phyloP scores from a whole-genome alignment of 1,140 invertebrate genomes.

The Zophobas atratus region DNA sequence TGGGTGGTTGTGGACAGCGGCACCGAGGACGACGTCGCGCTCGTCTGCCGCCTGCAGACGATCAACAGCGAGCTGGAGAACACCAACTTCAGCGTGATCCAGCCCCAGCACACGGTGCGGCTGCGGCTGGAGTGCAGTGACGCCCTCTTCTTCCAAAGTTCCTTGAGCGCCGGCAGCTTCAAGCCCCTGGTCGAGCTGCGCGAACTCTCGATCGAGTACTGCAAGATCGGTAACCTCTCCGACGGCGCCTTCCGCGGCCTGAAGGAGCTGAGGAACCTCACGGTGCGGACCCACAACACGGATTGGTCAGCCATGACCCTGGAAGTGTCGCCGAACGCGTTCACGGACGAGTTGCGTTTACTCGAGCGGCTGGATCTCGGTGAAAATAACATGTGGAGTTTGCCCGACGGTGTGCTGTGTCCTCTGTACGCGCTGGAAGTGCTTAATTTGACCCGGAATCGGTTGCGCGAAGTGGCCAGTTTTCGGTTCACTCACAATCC shows the following conservation, averaged over 20 bases:
- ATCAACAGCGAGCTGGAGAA: slow-evolving; percentile 92
- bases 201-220: slow-evolving; percentile 90
- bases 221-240: slow-evolving; percentile 90
- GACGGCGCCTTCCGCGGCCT: slow-evolving; percentile 87
- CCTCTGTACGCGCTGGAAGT: slow-evolving; percentile 82
- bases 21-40: slow-evolving; percentile 79
- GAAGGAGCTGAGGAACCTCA: slow-evolving; percentile 85
- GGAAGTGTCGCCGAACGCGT: slow-evolving; percentile 83
- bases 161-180: slow-evolving; percentile 88
- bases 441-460: slow-evolving; percentile 87
- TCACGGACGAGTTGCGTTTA: slow-evolving; percentile 80
- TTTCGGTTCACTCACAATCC: slow-evolving; percentile 81
- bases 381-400: slow-evolving; percentile 88
- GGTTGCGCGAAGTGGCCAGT: slow-evolving; percentile 82
- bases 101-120: slow-evolving; percentile 88
- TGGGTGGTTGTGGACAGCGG: slow-evolving; percentile 80
- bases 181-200: slow-evolving; percentile 85
- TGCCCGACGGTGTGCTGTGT: slow-evolving; percentile 88
- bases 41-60: slow-evolving; percentile 85
- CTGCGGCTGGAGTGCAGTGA: slow-evolving; percentile 88
- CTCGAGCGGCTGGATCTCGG: slow-evolving; percentile 87
- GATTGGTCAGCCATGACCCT: slow-evolving; percentile 90
- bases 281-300: slow-evolving; percentile 89
- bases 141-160: slow-evolving; percentile 88
- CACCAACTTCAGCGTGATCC: slow-evolving; percentile 91